Base-by-base conservation (phyloP, 2,797 vertebrate genomes). In the Mormyrus proboscirostris region DNA sequence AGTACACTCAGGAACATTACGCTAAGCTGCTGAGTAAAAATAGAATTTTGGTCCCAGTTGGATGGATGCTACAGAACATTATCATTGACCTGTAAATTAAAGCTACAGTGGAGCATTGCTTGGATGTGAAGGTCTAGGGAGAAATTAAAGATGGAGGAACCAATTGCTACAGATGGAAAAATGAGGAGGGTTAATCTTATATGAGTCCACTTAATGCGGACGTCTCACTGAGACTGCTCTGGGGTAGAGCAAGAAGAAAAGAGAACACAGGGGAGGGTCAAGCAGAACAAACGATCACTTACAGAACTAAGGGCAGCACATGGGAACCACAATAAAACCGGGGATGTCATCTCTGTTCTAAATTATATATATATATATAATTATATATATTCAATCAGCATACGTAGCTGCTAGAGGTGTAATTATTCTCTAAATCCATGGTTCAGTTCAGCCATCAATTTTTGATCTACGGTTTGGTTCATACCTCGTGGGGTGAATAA, bases 11-110 rank as follows among this genome's bases (percentile, higher is more conserved):
- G 55, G 38, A 92, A 95, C 94, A 50, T 96, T 95, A 87, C 96
- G 95, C 95, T 95, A 89, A 96, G 95, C 91, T 95, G 95, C 33
- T 96, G 95, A 91, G 95, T 95, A 94, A 96, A 96, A 49, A 86
- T 19, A 25, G 29, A 25, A 57, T 51, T 41, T 86, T n/a, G 86
- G 19, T 57, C 41, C 95, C 95, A 96, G 1, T 95, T 92, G 89
- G 96, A 95, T 4, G 95, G 96, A 84, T 95, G 95, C 90, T 96
- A 95, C 91, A 96, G 94, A 0, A 96, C 96, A 88, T 95, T 96
- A 91, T 96, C 93, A 93, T 94, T 86, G 51, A 79, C 88, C 62
- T 22, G 85, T 12, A 38, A 55, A 69, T 33, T 50, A 82, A 86
- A 57, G 22, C 12, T 62, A 44, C 69, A 55, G 59, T 41, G 16